Percentiles rank a stretch among this genome's conserved stretches.
phyloP scores from a whole-genome alignment of 2,888 invertebrate species.

The Limnephilus rhombicus region DNA sequence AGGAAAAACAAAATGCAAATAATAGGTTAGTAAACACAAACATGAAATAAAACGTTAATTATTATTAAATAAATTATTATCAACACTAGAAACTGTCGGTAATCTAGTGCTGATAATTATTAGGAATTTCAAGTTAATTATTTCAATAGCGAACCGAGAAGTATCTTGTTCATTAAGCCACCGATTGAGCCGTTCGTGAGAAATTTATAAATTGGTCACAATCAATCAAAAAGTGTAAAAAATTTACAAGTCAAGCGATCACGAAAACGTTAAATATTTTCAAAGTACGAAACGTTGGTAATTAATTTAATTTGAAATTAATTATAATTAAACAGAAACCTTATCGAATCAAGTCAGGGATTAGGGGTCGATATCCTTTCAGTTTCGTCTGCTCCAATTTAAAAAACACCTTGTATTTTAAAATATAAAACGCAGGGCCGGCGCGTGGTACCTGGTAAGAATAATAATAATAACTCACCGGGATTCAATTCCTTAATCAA shows the following conservation, averaged over 20 bases:
- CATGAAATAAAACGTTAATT: too few species aligned
- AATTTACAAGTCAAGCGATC: not conserved
- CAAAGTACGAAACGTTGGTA: not conserved
- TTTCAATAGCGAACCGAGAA: not conserved
- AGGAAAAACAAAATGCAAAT: too few species aligned
- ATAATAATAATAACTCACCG: conserved; percentile 45
- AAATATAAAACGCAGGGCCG: conserved; percentile 44
- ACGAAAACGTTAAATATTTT: not conserved
- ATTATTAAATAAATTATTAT: too few species aligned
- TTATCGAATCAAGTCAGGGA: not conserved
- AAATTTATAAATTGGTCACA: not conserved
- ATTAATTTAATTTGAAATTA: not conserved
- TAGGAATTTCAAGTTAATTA: not conserved
- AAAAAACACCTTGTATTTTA: conserved; percentile 41
- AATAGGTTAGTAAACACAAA: too few species aligned
- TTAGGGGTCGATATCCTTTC: conserved; percentile 23
- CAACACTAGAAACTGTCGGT: not conserved
- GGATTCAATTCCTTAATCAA: conserved; percentile 61
- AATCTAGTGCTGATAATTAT: not conserved
- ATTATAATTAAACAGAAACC: not conserved
- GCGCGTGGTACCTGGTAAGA: conserved; percentile 51
- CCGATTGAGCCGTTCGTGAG: not conserved
- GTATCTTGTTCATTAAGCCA: not conserved
- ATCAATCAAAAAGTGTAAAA: not conserved
- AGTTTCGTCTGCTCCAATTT: conserved; percentile 6